Conservation (phyloP, 2,797 vertebrate genomes). For the Etheostoma perlongum region DNA sequence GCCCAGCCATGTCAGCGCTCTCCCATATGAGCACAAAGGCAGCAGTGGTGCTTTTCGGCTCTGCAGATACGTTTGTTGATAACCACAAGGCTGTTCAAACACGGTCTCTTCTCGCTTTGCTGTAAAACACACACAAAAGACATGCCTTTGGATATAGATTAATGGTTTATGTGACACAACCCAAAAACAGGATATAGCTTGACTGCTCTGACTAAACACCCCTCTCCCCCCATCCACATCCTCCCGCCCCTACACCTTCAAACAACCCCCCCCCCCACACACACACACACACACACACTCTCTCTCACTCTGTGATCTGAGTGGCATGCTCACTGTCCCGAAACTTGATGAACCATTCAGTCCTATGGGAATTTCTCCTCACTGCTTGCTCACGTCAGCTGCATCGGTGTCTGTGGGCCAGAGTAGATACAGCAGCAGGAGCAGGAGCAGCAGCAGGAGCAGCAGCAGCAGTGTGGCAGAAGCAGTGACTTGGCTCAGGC, state of each 20-base stretch:
- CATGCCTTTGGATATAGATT: slow-evolving; percentile 84
- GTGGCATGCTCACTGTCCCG: slow-evolving; percentile 88
- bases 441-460: slow-evolving; percentile 21
- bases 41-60: slow-evolving; percentile 56
- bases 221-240: neutral
- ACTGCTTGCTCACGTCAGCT: slow-evolving; percentile 82
- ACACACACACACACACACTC: neutral
- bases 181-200: slow-evolving; percentile 35
- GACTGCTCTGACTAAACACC: slow-evolving; percentile 44
- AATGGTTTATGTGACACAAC: slow-evolving; percentile 63
- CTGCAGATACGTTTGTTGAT: slow-evolving; percentile 69
- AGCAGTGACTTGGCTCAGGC: slow-evolving; percentile 56
- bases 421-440: slow-evolving; percentile 56
- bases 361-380: slow-evolving; percentile 87
- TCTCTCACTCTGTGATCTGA: slow-evolving; percentile 80
- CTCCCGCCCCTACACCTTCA: slow-evolving; percentile 31
- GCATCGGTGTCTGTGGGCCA: slow-evolving; percentile 85
- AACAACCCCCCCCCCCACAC: slow-evolving; percentile 7
- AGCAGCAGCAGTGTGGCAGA: slow-evolving; percentile 52
- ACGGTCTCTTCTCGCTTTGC: slow-evolving; percentile 67
- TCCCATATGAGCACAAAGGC: slow-evolving; percentile 62
- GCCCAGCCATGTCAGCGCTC: slow-evolving; percentile 63
- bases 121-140: slow-evolving; percentile 73
- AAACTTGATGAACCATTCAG: slow-evolving; percentile 89
- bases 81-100: slow-evolving; percentile 77